phyloP scores from a whole-genome alignment of 2,888 invertebrate species.

The Cremastobaeus sp. region DNA sequence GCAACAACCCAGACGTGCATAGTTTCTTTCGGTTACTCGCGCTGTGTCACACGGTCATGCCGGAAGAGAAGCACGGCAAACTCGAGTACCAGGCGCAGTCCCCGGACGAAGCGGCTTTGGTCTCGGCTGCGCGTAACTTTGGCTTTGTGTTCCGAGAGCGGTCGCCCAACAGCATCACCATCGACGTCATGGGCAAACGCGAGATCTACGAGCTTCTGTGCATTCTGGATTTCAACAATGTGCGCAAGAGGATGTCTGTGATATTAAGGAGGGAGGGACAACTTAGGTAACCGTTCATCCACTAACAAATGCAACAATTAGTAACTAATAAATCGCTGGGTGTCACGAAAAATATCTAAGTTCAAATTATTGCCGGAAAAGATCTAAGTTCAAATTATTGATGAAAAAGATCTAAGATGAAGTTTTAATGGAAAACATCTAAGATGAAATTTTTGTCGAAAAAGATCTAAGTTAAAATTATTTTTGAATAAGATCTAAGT shows the following conservation, averaged over 20 bases:
- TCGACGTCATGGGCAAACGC: constrained; percentile 89
- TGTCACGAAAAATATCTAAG: too few species aligned
- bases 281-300: too few species aligned
- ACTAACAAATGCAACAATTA: too few species aligned
- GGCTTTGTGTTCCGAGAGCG: constrained; percentile 98
- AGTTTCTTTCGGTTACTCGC: constrained; percentile 95
- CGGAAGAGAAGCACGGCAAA: constrained; percentile 90
- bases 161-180: constrained; percentile 94
- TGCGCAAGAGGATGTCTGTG: constrained; percentile 99
- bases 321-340: too few species aligned
- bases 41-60: constrained; percentile 99
- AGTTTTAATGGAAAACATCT: too few species aligned
- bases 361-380: too few species aligned
- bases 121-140: constrained; percentile 98
- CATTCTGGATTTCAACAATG: constrained; percentile 99
- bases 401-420: too few species aligned
- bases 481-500: too few species aligned
- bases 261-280: constrained; percentile 90
- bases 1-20: constrained; percentile 86
- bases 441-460: too few species aligned
- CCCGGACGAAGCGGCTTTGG: constrained; percentile 98
- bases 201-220: constrained; percentile 97
- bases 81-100: constrained; percentile 96
- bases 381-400: too few species aligned
- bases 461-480: too few species aligned